Percentiles rank a stretch among this genome's conserved stretches.
Evolutionary conservation across 1,140 invertebrate genomes (phyloP).

Genomic region (Oreohelix idahoensis): DNA sequence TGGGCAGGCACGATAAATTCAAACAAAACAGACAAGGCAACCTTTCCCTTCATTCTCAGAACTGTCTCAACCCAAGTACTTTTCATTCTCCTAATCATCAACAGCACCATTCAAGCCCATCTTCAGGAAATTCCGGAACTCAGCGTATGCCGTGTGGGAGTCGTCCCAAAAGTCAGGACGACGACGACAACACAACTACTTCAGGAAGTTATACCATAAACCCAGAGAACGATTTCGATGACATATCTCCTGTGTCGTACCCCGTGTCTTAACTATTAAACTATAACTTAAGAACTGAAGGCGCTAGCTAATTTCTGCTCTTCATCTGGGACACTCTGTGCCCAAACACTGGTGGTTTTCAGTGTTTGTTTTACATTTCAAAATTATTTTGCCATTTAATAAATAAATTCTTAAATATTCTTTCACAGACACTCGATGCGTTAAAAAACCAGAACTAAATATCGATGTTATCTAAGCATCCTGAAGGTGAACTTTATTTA

Average conservation of each 20-base stretch:
- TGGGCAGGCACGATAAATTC: neutral
- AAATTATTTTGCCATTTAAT: too few species aligned
- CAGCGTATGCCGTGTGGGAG: neutral
- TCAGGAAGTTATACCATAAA: constrained; percentile 55
- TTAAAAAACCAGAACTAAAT: too few species aligned
- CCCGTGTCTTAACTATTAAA: constrained; percentile 9
- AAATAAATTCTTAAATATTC: too few species aligned
- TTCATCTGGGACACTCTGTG: too few species aligned
- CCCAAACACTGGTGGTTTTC: too few species aligned
- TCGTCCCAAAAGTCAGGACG: constrained; percentile 41
- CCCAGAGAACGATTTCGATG: constrained; percentile 47
- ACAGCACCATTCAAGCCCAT: neutral
- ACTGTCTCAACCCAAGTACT: neutral
- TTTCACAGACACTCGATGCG: too few species aligned
- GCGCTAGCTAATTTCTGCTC: too few species aligned
- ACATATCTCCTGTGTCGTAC: constrained; percentile 35
- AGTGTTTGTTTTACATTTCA: too few species aligned
- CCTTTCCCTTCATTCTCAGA: neutral
- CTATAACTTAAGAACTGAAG: too few species aligned
- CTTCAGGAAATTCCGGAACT: constrained; percentile 20
- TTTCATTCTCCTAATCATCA: neutral
- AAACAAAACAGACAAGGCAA: neutral
- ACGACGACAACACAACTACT: constrained; percentile 54
- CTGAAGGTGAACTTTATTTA: too few species aligned
- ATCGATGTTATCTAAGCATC: too few species aligned